phyloP scores from a whole-genome alignment of 1,140 invertebrate genomes.

The Fopius arisanus region DNA sequence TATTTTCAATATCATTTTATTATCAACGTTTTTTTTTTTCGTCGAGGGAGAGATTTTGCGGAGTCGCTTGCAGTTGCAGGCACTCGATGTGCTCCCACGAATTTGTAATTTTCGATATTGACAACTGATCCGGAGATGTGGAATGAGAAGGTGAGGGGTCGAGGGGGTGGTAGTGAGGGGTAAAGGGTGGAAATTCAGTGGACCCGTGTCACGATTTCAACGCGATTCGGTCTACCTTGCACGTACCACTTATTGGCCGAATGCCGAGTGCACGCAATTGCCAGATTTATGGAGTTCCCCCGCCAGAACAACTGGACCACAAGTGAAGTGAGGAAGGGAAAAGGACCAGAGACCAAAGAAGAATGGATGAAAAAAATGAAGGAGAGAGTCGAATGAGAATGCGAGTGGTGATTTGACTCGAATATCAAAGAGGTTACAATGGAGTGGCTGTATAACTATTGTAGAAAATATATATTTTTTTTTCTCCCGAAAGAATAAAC shows the following conservation, averaged over 20 bases:
- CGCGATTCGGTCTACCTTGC: constrained; percentile 43
- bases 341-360: background rate
- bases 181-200: background rate
- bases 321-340: background rate
- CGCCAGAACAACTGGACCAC: constrained; percentile 22
- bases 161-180: background rate
- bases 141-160: background rate
- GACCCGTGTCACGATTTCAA: constrained; percentile 20
- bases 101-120: constrained; percentile 29
- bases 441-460: background rate
- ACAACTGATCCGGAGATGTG: background rate
- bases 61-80: background rate
- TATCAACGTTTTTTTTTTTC: background rate
- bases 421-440: constrained; percentile 43
- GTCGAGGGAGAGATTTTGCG: background rate
- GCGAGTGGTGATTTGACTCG: constrained; percentile 36
- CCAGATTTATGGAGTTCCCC: constrained; percentile 44
- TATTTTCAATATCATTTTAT: constrained; percentile 14
- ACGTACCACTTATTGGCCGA: constrained; percentile 47
- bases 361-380: background rate
- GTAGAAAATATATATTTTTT: too few relatives aligned
- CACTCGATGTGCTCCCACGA: constrained; percentile 10
- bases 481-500: too few relatives aligned
- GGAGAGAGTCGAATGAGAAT: constrained; percentile 8
- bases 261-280: constrained; percentile 46